Evolutionary conservation across 1,140 invertebrate genomes (phyloP).

Genomic region (Andricus grossulariae): DNA sequence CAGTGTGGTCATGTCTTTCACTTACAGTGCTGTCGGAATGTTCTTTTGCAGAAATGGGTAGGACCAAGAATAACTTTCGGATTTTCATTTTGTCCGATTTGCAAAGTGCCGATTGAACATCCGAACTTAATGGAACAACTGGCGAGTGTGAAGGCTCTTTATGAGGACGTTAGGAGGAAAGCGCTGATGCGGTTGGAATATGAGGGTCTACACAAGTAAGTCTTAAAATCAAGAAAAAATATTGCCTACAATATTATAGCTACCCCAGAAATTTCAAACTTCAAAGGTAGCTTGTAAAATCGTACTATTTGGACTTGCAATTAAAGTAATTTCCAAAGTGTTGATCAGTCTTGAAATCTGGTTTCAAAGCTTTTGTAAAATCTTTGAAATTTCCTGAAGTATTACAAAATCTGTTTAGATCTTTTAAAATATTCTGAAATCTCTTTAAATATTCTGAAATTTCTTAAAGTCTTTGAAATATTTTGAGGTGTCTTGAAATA

Average conservation of each 20-base stretch:
- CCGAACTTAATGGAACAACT: conserved; percentile 86
- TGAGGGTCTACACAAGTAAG: conserved; percentile 88
- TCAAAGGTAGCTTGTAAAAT: too few relatives aligned
- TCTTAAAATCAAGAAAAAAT: conserved; percentile 35
- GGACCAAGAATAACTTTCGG: conserved; percentile 97
- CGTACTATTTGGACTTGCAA: too few relatives aligned
- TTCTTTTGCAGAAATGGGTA: conserved; percentile 92
- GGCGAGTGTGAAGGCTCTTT: conserved; percentile 86
- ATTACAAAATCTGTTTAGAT: too few relatives aligned
- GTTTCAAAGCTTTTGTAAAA: too few relatives aligned
- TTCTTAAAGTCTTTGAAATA: too few relatives aligned
- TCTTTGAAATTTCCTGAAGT: too few relatives aligned
- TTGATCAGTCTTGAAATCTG: too few relatives aligned
- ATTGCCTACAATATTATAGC: not conserved
- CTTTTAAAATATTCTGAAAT: too few relatives aligned
- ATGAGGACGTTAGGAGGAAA: conserved; percentile 94
- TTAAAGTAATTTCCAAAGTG: too few relatives aligned
- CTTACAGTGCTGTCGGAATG: conserved; percentile 91
- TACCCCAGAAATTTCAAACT: too few relatives aligned
- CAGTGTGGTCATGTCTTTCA: conserved; percentile 98
- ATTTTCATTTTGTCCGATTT: conserved; percentile 97
- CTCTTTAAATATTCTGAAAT: too few relatives aligned
- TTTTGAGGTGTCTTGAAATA: too few relatives aligned
- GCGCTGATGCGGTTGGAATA: conserved; percentile 97
- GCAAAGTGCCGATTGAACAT: conserved; percentile 95